Evolutionary conservation across 2,888 invertebrate genomes (phyloP).

Genomic region (Crocallis elinguaria): DNA sequence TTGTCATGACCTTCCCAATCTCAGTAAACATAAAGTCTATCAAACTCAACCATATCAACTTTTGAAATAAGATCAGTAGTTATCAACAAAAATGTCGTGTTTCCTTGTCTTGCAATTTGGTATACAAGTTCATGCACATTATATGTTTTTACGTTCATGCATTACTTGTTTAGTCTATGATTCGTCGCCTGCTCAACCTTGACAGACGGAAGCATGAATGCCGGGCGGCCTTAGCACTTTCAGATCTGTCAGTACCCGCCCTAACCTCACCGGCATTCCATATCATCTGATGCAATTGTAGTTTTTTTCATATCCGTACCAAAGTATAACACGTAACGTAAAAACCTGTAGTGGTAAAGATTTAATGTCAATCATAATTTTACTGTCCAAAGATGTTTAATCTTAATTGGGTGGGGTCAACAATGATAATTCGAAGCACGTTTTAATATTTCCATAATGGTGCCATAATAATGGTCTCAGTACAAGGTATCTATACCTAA

Average conservation of each 20-base stretch:
- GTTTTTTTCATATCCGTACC: neutral
- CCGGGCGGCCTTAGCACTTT: slow-evolving; percentile 73
- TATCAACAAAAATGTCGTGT: neutral
- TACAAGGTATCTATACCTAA: no score
- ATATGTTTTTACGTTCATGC: slow-evolving; percentile 3
- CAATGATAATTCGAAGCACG: no score
- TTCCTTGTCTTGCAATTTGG: neutral
- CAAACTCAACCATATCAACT: no score
- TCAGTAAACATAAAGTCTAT: no score
- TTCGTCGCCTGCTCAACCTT: slow-evolving; percentile 54
- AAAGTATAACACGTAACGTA: neutral
- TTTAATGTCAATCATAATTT: neutral
- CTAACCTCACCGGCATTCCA: slow-evolving; percentile 43
- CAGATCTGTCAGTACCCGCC: slow-evolving; percentile 54
- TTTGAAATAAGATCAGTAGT: no score
- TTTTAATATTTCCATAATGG: no score
- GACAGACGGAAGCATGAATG: slow-evolving; percentile 70
- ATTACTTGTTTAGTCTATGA: slow-evolving; percentile 21
- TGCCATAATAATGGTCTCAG: no score
- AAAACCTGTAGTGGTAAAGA: neutral
- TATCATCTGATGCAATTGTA: slow-evolving; percentile 25
- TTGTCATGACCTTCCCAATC: no score
- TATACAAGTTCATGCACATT: slow-evolving; percentile 5
- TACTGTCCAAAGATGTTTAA: no score
- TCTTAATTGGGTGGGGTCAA: no score